Evolutionary conservation across 92 coral and sea anemone genomes (phyloP).

Genomic region (Blastomussa wellsi): DNA sequence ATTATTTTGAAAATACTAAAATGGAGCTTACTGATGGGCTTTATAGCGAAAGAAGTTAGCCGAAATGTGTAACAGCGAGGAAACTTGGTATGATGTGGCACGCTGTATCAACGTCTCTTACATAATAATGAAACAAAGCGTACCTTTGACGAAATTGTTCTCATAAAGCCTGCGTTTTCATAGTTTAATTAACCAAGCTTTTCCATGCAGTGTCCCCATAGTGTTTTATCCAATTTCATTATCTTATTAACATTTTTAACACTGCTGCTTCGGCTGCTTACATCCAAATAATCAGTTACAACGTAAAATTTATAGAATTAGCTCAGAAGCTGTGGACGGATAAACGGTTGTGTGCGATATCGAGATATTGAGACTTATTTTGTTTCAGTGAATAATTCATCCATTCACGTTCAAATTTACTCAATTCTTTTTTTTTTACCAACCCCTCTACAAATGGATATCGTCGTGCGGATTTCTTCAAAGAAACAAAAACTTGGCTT

Average conservation of each 20-base stretch:
- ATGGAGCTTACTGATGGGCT: neutral
- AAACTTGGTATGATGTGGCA: neutral
- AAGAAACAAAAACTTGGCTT: neutral
- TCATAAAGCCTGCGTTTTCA: neutral
- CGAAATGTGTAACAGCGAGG: too few relatives aligned
- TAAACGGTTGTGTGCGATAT: neutral
- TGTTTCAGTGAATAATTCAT: constrained; percentile 3
- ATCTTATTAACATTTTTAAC: neutral
- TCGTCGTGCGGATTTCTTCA: neutral
- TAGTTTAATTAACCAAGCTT: neutral
- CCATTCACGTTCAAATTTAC: neutral
- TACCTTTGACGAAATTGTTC: neutral
- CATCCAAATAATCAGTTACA: neutral
- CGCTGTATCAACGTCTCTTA: neutral
- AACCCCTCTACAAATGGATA: neutral
- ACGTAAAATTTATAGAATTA: neutral
- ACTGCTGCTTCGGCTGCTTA: neutral
- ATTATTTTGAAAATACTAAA: neutral
- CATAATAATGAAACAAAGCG: neutral
- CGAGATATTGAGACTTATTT: neutral
- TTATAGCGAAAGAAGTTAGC: neutral
- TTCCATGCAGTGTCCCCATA: neutral
- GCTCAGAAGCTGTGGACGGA: neutral
- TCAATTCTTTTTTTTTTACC: neutral
- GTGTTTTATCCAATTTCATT: neutral